phyloP scores from a whole-genome alignment of 1,140 invertebrate genomes.

The Trichonephila inaurata region DNA sequence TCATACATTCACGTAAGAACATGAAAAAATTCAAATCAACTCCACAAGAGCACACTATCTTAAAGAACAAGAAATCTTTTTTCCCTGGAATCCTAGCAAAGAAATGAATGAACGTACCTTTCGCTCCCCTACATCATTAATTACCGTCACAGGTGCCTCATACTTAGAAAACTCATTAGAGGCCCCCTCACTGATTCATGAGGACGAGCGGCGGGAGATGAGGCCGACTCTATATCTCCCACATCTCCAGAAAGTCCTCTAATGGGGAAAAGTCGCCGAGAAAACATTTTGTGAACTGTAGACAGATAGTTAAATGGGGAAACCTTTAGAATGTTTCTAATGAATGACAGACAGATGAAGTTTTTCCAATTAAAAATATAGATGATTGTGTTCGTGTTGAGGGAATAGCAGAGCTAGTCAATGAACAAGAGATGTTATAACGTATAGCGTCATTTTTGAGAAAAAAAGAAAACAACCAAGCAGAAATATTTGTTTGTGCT shows the following conservation, averaged over 20 bases:
- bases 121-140: conserved; percentile 2
- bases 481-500: no score
- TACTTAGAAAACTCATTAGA: conserved; percentile 26
- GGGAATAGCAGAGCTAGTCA: no score
- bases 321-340: no score
- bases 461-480: no score
- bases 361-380: not conserved
- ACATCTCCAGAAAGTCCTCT: not conserved
- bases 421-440: no score
- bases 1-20: not conserved
- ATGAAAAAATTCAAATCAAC: not conserved
- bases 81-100: not conserved
- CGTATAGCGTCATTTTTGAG: no score
- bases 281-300: not conserved
- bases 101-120: not conserved
- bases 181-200: not conserved
- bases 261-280: not conserved
- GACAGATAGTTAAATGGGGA: not conserved
- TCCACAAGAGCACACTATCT: not conserved
- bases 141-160: not conserved
- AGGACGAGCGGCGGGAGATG: not conserved
- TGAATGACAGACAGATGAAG: not conserved
- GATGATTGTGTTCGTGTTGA: no score
- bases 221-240: not conserved
- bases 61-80: not conserved